Percentiles rank a stretch among this genome's conserved stretches.
These are phyloP conservation scores for Bombus waltoni DNA, from an alignment of 1,140 invertebrate genomes.

Conservation along the genomic window DNA sequence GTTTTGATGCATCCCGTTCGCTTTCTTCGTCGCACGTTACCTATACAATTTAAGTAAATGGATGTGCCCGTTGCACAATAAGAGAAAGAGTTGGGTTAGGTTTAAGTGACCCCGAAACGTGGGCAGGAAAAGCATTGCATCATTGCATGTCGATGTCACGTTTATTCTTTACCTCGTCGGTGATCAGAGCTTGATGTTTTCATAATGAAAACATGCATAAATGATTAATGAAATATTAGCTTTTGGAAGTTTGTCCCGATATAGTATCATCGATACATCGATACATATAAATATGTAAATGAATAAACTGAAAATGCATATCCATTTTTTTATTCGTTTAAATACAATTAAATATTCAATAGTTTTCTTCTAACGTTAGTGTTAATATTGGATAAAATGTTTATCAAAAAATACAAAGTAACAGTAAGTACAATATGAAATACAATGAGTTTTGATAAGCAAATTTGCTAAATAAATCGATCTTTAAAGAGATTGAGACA, in stretches of 20 bases:
- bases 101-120: too few species aligned
- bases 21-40: too few species aligned
- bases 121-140: too few species aligned
- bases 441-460: neutral
- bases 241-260: neutral
- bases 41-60: too few species aligned
- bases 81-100: too few species aligned
- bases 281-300: neutral
- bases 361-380: neutral
- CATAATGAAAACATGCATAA: neutral
- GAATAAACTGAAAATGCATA: neutral
- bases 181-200: neutral
- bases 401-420: neutral
- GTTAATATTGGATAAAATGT: neutral
- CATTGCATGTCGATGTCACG: too few species aligned
- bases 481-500: neutral
- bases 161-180: too few species aligned
- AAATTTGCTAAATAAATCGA: neutral
- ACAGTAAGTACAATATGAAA: constrained; percentile 16
- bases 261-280: neutral
- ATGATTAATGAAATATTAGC: neutral
- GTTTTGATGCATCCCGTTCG: too few species aligned
- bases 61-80: too few species aligned
- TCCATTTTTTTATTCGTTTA: neutral
- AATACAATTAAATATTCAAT: neutral